Base-by-base conservation (phyloP, 2,888 invertebrate genomes). In the Sthenelais limicola region DNA sequence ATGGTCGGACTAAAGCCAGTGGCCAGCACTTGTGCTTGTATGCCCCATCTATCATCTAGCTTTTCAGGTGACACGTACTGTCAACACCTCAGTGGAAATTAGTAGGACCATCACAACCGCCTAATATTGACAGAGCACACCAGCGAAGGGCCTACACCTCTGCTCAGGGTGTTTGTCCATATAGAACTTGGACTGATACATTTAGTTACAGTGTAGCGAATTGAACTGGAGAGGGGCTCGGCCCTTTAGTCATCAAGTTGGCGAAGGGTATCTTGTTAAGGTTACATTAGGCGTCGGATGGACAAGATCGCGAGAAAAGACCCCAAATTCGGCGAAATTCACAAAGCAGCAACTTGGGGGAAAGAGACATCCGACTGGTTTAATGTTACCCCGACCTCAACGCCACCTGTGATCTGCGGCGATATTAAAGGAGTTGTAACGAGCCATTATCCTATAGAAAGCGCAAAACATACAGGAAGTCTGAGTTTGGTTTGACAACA, bases 401-500 rank as follows among this genome's bases (percentile, higher is more conserved):
- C 35, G 35, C 62, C 38, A 38, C 62, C 62, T 9, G 38, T 24
- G 62, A 43, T 21, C 2, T 24, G 62, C 62, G 62, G 62, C 62
- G 24, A 43, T 33, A 62, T 43, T 62, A 26, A 62, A 62, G 43
- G 62, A 35, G 62, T 4, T 62, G 62, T 62, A 62, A 62, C 62
- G 38, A 35, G 35, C 62, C 62, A 62, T 62, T 62, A 62, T 62
- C 62, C 62, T 43, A 62, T 62, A 5, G 62, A 62, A 62, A 35
- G 62, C 38, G 62, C 12, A 38, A 38, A 38, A 38, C 62, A 62
- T 62, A 62, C 62, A 62, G 62, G 62, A 62, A 62, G 62, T 62
- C 24, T 43, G 28, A 62, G 62, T 62, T 62, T 62, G 62, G 62
- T 62, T 62, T 62, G 62, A 62, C 62, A 62, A 62, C 62, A 62